Base-by-base conservation (phyloP, 2,113 vertebrate genomes). In the Lepus timidus region DNA sequence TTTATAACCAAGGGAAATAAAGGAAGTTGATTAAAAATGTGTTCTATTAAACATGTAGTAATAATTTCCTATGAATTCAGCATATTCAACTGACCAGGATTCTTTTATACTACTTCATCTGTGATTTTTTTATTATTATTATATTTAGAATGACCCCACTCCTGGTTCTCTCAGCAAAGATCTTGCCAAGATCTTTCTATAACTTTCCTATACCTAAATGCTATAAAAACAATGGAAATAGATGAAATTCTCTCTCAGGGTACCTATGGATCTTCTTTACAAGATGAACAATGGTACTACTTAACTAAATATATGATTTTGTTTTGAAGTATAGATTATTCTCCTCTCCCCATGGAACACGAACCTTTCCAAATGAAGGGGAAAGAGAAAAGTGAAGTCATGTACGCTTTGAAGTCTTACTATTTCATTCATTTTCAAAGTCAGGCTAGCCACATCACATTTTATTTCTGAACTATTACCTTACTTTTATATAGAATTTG, bases 341-440 rank as follows among this genome's bases (percentile, higher is more conserved):
- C 44, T 82, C 36, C 12, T 79, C 33, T 75, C 14, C 9, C 19
- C 19, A 81, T 22, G 58, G 51, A 88, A 70, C 9, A 49, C 4
- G 19, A 61, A 20, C 0, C 68, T 90, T 96, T 93, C 36, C 33
- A 51, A 79, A 64, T 36, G 12, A 16, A 70, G 49, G 84, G 11
- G 39, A 39, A 39, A 58, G 27, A 61, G 70, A 64, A 61, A 16
- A 16, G 55, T 16, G 0, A 83, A 90, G 62, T 84, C 52, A 67
- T 84, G 93, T 92, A 90, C 95, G 9, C 79, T 96, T 97, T 95
- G 88, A 96, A 95, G 31, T 94, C 79, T 83, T 84, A 93, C 39
- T 88, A 90, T n/a, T 86, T 93, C 25, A 80, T 49, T 61, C 22
- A 90, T 76, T 70, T 97, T 97, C 89, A 96, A 96, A 96, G 84